A percentile compares a stretch with the other conserved stretches of the same genome.
Evolutionary conservation across 2,888 invertebrate genomes (phyloP).

Genomic region (Augiades crinisus): DNA sequence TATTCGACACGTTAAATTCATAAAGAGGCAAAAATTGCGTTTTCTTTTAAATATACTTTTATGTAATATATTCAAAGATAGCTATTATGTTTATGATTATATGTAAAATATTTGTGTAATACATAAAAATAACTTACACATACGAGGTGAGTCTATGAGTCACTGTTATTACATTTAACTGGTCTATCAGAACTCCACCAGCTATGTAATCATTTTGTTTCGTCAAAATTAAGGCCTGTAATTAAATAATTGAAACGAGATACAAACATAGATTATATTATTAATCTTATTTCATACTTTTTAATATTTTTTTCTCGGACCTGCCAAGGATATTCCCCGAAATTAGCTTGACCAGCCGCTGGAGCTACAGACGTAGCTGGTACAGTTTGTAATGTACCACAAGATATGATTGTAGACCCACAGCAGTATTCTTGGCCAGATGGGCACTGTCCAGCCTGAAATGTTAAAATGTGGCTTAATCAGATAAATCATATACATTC

Average conservation of each 20-base stretch:
- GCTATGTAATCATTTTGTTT: constrained; percentile 84
- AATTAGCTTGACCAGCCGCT: constrained; percentile 80
- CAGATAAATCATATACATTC: no score
- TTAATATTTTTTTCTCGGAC: no score
- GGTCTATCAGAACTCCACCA: constrained; percentile 86
- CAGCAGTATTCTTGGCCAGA: constrained; percentile 71
- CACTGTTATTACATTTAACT: constrained; percentile 86
- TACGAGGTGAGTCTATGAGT: constrained; percentile 85
- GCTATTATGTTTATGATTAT: no score
- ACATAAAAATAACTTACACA: constrained; percentile 75
- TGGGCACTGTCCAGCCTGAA: constrained; percentile 47
- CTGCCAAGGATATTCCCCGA: constrained; percentile 89
- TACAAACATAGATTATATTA: no score
- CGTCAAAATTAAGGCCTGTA: constrained; percentile 79
- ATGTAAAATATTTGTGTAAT: no score
- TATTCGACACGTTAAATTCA: no score
- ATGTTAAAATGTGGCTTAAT: not conserved
- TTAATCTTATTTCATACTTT: no score
- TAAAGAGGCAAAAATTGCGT: no score
- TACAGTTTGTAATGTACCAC: constrained; percentile 66
- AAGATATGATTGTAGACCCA: constrained; percentile 50
- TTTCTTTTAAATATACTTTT: no score
- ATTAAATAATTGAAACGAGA: constrained; percentile 30
- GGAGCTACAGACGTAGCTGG: constrained; percentile 55
- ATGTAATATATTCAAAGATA: no score